phyloP scores from a whole-genome alignment of 2,113 vertebrate genomes.

The Petaurus breviceps region DNA sequence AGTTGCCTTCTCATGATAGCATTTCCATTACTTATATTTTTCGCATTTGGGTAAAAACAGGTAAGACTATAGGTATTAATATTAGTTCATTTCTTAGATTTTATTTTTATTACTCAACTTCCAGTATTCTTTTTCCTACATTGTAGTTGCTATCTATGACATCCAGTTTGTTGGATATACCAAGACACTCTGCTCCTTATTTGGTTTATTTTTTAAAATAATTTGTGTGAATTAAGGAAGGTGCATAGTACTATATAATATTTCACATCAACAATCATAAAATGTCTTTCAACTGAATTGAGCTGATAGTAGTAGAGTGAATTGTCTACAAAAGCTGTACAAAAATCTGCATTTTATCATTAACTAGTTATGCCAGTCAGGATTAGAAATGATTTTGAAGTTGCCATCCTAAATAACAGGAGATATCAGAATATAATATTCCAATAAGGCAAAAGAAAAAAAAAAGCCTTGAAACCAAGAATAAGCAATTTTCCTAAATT shows the following conservation, averaged over 20 bases:
- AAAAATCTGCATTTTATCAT: not conserved
- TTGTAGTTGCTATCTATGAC: not conserved
- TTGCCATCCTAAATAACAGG: not conserved
- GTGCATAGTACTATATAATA: not conserved
- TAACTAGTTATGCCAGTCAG: not conserved
- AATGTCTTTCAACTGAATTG: not conserved
- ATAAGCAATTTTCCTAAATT: not conserved
- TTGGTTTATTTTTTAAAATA: not conserved
- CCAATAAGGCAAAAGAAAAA: not conserved
- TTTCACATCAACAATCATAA: not conserved
- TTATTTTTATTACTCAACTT: not conserved
- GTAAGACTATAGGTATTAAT: not conserved
- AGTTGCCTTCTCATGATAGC: not conserved
- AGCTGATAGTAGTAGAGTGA: not conserved
- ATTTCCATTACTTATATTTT: not conserved
- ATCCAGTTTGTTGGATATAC: not conserved
- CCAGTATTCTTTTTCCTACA: not conserved
- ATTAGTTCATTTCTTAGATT: not conserved
- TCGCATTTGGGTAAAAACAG: not conserved
- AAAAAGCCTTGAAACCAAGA: not conserved
- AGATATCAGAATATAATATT: not conserved
- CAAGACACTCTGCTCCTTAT: not conserved
- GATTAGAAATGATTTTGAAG: not conserved
- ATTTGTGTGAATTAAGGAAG: not conserved
- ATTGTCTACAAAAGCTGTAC: not conserved